Percentiles rank a stretch among this genome's conserved stretches.
phyloP scores from a whole-genome alignment of 2,797 vertebrate genomes.

The Hypotaenidia okinawae region DNA sequence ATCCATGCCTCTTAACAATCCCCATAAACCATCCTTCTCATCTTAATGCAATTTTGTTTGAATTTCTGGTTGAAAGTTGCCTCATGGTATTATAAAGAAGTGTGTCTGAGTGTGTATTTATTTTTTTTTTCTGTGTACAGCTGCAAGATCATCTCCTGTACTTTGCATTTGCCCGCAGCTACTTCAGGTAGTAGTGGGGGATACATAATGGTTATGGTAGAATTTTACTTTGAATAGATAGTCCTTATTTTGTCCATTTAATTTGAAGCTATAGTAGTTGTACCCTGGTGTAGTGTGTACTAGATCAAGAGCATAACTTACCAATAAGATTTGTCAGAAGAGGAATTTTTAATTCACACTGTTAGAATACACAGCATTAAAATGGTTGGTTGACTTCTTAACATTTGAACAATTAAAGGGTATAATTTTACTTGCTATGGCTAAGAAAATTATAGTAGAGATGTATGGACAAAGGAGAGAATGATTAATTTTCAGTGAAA shows the following conservation, averaged over 20 bases:
- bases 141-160: background rate
- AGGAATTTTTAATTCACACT: background rate
- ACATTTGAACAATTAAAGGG: background rate
- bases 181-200: background rate
- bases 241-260: slow-evolving; percentile 66
- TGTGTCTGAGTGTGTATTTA: background rate
- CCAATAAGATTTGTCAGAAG: background rate
- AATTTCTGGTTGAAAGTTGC: background rate
- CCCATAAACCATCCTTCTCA: background rate
- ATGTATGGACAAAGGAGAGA: background rate
- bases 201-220: background rate
- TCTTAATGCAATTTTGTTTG: background rate
- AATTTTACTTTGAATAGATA: slow-evolving; percentile 40
- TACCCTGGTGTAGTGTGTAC: background rate
- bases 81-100: background rate
- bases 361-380: background rate
- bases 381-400: background rate
- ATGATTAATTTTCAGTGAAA: background rate
- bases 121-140: background rate
- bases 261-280: background rate
- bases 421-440: background rate
- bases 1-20: background rate
- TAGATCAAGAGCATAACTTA: background rate
- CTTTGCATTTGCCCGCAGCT: background rate
- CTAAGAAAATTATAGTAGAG: background rate